These are phyloP conservation scores for Muscicapa adusta DNA, from an alignment of 2,113 vertebrate species.

Conservation along the genomic window DNA sequence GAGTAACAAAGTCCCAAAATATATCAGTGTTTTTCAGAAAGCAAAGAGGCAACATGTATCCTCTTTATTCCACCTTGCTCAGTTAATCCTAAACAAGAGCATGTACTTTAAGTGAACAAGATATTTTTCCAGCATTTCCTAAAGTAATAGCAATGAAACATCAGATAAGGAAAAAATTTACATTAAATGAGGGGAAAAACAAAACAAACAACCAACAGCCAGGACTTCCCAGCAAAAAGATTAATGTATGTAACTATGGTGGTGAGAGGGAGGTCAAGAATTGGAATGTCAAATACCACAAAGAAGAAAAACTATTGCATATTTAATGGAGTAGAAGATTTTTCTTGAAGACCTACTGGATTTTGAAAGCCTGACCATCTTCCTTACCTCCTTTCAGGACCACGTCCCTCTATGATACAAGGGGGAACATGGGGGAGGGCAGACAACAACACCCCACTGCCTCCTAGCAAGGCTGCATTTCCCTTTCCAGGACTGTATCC, in stretches of 20 bases:
- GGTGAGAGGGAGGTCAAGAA: neutral
- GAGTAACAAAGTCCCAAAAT: neutral
- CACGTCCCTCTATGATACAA: neutral
- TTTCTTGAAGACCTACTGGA: neutral
- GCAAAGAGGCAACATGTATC: neutral
- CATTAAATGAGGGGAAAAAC: neutral
- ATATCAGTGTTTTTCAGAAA: neutral
- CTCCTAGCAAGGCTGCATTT: neutral
- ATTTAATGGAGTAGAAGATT: neutral
- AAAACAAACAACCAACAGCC: neutral
- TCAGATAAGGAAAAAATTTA: neutral
- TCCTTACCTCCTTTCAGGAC: neutral
- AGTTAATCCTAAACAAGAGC: neutral
- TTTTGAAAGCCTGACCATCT: neutral
- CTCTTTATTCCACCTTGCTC: neutral
- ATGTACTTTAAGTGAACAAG: neutral
- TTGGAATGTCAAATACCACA: neutral
- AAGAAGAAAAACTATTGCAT: neutral
- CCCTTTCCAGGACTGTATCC: neutral
- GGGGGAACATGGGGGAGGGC: accelerated
- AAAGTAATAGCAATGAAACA: neutral
- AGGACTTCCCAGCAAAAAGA: neutral
- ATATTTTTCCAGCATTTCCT: neutral
- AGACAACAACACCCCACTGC: neutral
- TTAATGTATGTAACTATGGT: neutral